Conservation (phyloP, 2,113 vertebrate genomes). For the Pimephales promelas region DNA sequence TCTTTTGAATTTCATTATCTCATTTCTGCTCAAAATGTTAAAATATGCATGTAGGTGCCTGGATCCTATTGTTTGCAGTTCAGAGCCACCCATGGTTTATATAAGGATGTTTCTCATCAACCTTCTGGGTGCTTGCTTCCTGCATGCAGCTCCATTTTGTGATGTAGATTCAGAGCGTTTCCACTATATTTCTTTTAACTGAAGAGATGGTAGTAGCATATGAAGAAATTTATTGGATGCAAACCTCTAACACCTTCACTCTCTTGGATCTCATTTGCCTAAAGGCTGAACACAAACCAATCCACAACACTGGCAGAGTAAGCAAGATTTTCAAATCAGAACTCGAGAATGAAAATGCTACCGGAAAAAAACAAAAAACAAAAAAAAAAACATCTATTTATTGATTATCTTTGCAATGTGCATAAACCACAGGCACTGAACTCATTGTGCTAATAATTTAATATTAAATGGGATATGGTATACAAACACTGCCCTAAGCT, state of each 20-base stretch:
- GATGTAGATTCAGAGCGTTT: constrained; percentile 19
- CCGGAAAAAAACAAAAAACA: no score
- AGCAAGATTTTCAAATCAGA: constrained; percentile 21
- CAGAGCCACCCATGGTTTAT: not conserved
- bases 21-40: constrained; percentile 46
- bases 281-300: constrained; percentile 9
- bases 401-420: not conserved
- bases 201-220: constrained; percentile 19
- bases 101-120: constrained; percentile 18
- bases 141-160: constrained; percentile 5
- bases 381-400: not conserved
- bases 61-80: constrained; percentile 33
- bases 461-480: not conserved
- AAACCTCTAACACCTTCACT: constrained; percentile 19
- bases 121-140: not conserved
- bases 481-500: not conserved
- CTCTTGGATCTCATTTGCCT: constrained; percentile 17
- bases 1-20: constrained; percentile 52
- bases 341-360: constrained; percentile 3
- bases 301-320: constrained; percentile 1
- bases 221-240: constrained; percentile 22
- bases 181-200: constrained; percentile 13
- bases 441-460: not conserved
- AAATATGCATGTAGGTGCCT: constrained; percentile 47
- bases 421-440: not conserved